Conservation (phyloP, 2,888 invertebrate genomes). For the Homarus gammarus region DNA sequence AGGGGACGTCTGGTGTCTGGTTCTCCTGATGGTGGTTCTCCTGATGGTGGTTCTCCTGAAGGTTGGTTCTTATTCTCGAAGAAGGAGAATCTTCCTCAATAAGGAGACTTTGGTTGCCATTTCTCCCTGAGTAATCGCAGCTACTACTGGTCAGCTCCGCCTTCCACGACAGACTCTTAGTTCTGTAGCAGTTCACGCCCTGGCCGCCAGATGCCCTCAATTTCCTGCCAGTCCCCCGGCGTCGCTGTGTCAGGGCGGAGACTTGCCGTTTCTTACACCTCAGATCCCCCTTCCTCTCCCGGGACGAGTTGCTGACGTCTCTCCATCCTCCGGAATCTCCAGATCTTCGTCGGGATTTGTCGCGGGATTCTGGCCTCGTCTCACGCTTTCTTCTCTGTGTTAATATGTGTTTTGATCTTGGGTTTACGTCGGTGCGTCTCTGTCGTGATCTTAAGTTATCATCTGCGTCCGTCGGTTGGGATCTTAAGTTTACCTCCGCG, state of each 20-base stretch:
- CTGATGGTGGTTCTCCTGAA: background rate
- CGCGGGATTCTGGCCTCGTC: background rate
- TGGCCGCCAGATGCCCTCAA: slow-evolving; percentile 16
- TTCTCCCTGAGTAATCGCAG: background rate
- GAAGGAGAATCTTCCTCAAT: background rate
- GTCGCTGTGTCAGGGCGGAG: slow-evolving; percentile 10
- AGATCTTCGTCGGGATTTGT: slow-evolving; percentile 17
- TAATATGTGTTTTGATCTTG: background rate
- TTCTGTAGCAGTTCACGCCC: slow-evolving; percentile 28
- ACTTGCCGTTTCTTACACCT: slow-evolving; percentile 8
- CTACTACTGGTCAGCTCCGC: slow-evolving; percentile 37
- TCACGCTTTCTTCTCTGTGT: background rate
- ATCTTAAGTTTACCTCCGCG: background rate
- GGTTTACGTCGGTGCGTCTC: background rate
- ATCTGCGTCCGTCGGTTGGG: too few relatives aligned
- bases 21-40: background rate
- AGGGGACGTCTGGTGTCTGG: background rate
- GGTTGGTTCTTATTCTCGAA: background rate
- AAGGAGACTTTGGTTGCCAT: slow-evolving; percentile 1
- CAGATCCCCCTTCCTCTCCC: slow-evolving; percentile 12
- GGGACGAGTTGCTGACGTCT: slow-evolving; percentile 23
- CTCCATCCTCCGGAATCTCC: background rate
- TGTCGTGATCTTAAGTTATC: background rate
- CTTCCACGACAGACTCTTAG: slow-evolving; percentile 3
- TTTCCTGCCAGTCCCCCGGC: slow-evolving; percentile 3